Evolutionary conservation across 1,140 invertebrate genomes (phyloP), one percentile per base, ranked within the genome.

Genomic region (Pinna nobilis): DNA sequence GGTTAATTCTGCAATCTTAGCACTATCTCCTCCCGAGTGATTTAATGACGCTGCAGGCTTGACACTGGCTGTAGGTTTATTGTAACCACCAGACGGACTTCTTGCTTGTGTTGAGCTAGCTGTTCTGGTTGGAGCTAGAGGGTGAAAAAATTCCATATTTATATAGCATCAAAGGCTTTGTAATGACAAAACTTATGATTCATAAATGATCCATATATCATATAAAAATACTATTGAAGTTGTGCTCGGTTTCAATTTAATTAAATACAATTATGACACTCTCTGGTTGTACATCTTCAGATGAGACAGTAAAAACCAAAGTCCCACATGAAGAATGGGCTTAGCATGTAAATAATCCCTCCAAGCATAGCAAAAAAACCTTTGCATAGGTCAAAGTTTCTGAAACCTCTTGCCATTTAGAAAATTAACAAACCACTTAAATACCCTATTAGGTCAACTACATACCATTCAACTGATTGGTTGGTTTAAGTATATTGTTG

Each of bases 1-100:
- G 57, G 72, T 74, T 60, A 79, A 74, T 57, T 70, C 77, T 57
- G 71, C 55, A 60, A 79, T 53, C 74, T 75, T 78, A 13, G 49
- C 72, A 57, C 71, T 64, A 66, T 78, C 77, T 4, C 77, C 77
- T 35, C 49, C 67, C 11, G 50, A 66, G 15, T 64, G 59, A 59
- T 70, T 64, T 47, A 53, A 60, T 51, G 32, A 66, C 2, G 61
- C 68, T n/a, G 65, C 20, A 23, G 74, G 6, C 50, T 57, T 63
- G 15, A 66, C 35, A 37, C 39, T 25, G 23, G 73, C 57, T 39
- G 55, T 51, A 28, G 67, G 74, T 33, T 37, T 35, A 49, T 39
- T 59, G 11, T 50, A 25, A 15, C 57, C 28, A 20, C 50, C 63
- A 32, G 67, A 59, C 4, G 59, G 20, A 35, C 37, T 50, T 53